phyloP scores from a whole-genome alignment of 2,113 vertebrate genomes.

The Ahaetulla prasina region DNA sequence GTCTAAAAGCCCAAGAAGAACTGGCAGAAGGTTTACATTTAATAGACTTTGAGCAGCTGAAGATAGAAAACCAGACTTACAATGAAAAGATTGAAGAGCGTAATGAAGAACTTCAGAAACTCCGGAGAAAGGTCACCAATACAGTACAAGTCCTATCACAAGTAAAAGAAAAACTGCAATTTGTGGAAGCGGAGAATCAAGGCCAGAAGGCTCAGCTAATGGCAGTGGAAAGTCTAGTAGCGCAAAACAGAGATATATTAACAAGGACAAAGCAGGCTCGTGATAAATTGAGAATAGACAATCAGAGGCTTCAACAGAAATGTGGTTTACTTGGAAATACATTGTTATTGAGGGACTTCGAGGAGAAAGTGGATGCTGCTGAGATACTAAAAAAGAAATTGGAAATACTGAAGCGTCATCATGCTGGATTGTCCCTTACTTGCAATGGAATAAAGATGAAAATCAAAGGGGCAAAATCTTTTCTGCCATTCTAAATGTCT shows the following conservation, averaged over 20 bases:
- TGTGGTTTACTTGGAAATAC: constrained; percentile 75
- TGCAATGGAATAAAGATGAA: constrained; percentile 61
- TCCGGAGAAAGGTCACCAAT: constrained; percentile 65
- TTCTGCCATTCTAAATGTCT: constrained; percentile 18
- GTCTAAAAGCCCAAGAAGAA: constrained; percentile 57
- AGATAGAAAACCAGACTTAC: constrained; percentile 73
- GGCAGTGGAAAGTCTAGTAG: constrained; percentile 55
- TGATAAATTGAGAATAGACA: constrained; percentile 65
- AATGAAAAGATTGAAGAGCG: constrained; percentile 63
- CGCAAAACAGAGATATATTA: constrained; percentile 64
- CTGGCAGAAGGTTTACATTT: constrained; percentile 52
- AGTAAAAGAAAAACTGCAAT: constrained; percentile 78
- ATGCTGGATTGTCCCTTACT: constrained; percentile 54
- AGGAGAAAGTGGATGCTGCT: constrained; percentile 63
- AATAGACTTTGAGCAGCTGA: constrained; percentile 72
- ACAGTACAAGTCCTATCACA: constrained; percentile 72
- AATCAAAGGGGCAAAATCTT: constrained; percentile 50
- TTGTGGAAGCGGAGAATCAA: constrained; percentile 67
- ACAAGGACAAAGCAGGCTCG: constrained; percentile 66
- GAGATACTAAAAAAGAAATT: constrained; percentile 58
- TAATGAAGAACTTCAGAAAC: constrained; percentile 66
- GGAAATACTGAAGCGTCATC: constrained; percentile 62
- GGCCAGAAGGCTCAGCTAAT: constrained; percentile 58
- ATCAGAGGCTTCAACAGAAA: constrained; percentile 62
- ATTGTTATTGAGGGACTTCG: constrained; percentile 73